phyloP scores from a whole-genome alignment of 92 coral and sea anemone genomes.

The Pocillopora meandrina region DNA sequence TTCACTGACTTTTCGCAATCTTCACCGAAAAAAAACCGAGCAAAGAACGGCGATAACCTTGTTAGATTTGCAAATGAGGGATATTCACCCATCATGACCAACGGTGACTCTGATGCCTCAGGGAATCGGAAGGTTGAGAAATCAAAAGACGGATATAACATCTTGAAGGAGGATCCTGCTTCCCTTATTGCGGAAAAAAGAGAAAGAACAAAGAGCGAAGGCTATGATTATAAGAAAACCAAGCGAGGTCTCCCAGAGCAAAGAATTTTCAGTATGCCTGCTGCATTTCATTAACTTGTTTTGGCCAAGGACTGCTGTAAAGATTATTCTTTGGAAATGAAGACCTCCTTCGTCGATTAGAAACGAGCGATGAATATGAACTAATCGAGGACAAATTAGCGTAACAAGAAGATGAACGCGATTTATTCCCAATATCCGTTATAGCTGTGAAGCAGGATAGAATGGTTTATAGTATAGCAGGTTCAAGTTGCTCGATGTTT shows the following conservation, averaged over 20 bases:
- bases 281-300: background rate
- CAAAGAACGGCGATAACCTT: background rate
- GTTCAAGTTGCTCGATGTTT: background rate
- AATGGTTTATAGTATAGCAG: background rate
- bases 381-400: background rate
- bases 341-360: background rate
- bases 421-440: background rate
- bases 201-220: constrained; percentile 23
- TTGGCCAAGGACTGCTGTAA: background rate
- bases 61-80: background rate
- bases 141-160: constrained; percentile 11
- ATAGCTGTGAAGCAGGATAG: too few species aligned
- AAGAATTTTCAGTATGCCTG: constrained; percentile 13
- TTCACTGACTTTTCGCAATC: constrained; percentile 6
- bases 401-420: background rate
- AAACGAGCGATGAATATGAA: background rate
- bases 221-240: background rate
- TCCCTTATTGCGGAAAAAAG: background rate
- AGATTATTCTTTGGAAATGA: background rate
- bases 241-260: background rate
- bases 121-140: background rate
- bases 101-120: background rate
- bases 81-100: background rate
- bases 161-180: constrained; percentile 1
- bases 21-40: background rate